Evolutionary conservation across 2,888 invertebrate species (phyloP).

Genomic region (Acholoe squamosa): DNA sequence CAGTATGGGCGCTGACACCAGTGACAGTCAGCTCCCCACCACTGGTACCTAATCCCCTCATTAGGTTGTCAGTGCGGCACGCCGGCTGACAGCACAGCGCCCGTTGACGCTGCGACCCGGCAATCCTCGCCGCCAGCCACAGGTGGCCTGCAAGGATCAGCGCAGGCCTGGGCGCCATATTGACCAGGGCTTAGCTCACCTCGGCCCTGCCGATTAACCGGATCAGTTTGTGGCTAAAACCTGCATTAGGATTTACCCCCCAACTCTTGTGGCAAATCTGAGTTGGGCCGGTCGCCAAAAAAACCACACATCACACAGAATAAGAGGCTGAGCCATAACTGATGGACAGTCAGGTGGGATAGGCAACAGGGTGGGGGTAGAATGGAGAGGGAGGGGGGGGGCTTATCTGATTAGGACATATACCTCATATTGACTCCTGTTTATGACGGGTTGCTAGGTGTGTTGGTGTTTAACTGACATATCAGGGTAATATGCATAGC

Average conservation of each 20-base stretch:
- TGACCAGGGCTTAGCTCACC: constrained; percentile 3
- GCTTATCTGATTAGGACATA: constrained; percentile 8
- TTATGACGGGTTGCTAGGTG: neutral
- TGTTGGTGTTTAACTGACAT: no score
- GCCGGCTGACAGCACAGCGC: constrained; percentile 21
- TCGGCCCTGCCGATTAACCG: neutral
- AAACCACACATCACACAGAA: constrained; percentile 31
- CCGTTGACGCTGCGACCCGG: neutral
- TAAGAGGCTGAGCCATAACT: neutral
- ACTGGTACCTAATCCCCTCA: constrained; percentile 44
- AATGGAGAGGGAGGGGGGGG: neutral
- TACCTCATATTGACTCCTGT: neutral
- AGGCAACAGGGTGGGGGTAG: neutral
- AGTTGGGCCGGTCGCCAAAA: neutral
- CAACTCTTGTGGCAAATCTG: constrained; percentile 1
- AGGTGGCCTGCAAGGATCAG: constrained; percentile 27
- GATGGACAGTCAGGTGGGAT: neutral
- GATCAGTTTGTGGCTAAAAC: constrained; percentile 58
- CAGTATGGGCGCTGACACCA: constrained; percentile 20
- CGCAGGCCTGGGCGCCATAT: neutral
- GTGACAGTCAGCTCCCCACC: neutral
- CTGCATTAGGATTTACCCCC: constrained; percentile 46
- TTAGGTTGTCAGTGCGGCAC: constrained; percentile 46
- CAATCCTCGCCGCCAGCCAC: constrained; percentile 57
- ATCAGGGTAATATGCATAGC: no score